Evolutionary conservation across 1,140 invertebrate species (phyloP).

Genomic region (Zaprionus taronus): DNA sequence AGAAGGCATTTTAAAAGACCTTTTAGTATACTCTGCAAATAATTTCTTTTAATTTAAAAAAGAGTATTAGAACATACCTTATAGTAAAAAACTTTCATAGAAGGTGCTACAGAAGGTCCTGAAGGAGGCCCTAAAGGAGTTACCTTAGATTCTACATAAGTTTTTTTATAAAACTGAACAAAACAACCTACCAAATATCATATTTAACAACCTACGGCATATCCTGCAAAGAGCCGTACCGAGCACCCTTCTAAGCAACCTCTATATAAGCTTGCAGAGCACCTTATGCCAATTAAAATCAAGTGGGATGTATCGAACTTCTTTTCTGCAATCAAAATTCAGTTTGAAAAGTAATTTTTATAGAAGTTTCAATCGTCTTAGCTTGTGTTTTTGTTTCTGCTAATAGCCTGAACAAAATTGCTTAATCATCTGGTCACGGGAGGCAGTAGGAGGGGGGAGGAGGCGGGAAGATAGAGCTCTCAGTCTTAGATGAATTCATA

Average conservation of each 20-base stretch:
- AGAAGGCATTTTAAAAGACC: neutral
- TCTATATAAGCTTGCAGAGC: neutral
- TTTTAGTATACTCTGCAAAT: neutral
- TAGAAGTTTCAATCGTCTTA: neutral
- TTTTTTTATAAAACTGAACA: neutral
- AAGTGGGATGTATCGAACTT: neutral
- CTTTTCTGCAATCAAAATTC: neutral
- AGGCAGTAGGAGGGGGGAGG: too few species aligned
- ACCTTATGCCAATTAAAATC: neutral
- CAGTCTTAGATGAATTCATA: neutral
- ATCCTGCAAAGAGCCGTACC: too few species aligned
- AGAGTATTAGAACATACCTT: neutral
- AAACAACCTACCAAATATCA: neutral
- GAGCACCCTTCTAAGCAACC: neutral
- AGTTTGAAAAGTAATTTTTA: slow-evolving; percentile 13
- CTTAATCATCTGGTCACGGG: slow-evolving; percentile 26
- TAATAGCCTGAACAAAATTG: slow-evolving; percentile 46
- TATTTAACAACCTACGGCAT: neutral
- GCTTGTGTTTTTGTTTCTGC: neutral
- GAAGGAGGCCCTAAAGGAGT: neutral
- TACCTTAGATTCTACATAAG: neutral
- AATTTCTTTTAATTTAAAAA: too few species aligned
- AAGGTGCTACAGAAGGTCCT: neutral
- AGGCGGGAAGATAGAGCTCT: neutral
- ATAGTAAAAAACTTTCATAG: too few species aligned